Evolutionary conservation across 2,888 invertebrate species (phyloP), one percentile per base, ranked within the genome.

Genomic region (Epistrophella euchroma): DNA sequence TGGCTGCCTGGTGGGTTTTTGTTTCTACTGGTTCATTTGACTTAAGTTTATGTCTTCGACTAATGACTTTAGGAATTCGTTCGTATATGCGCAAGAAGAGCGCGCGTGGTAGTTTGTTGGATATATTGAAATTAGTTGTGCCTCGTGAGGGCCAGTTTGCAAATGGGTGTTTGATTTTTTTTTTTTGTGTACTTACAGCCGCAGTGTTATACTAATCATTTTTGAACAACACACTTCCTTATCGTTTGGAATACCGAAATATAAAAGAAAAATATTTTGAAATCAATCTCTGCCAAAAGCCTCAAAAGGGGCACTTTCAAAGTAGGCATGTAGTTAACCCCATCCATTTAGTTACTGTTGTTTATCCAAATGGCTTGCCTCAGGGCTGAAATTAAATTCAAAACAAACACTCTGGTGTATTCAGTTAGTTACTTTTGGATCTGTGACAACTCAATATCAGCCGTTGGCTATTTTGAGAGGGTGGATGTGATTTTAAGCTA

Each of bases 361-460:
- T 70, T 66, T 37, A 52, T 52, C 19, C 43, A 52, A 82, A 19
- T 64, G 35, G 19, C 19, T 66, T 60, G 66, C 66, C 45, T 37
- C 22, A 45, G 62, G 72, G 50, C 50, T 50, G 52, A 32, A 60
- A 37, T 66, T 77, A 19, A 45, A 37, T 68, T 60, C 50, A 82
- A 82, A 52, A 56, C 37, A 82, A 83, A 82, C 72, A 83, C 73
- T 78, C 22, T 55, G 6, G 22, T 22, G 58, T 47, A 43, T 58
- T 28, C 22, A 60, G 80, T 35, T 45, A 66, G 19, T 47, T 66
- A 52, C 47, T 45, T 60, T 40, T 72, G 66, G 60, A 47, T 64
- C 56, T 79, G 74, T 79, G 83, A 84, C 83, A 84, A 79, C 79
- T 84, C 74, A 84, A 84, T 84, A 45, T 43, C 19, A 70, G 78